Base-by-base conservation (phyloP, 1,140 invertebrate species). In the Zaprionus camerounensis region DNA sequence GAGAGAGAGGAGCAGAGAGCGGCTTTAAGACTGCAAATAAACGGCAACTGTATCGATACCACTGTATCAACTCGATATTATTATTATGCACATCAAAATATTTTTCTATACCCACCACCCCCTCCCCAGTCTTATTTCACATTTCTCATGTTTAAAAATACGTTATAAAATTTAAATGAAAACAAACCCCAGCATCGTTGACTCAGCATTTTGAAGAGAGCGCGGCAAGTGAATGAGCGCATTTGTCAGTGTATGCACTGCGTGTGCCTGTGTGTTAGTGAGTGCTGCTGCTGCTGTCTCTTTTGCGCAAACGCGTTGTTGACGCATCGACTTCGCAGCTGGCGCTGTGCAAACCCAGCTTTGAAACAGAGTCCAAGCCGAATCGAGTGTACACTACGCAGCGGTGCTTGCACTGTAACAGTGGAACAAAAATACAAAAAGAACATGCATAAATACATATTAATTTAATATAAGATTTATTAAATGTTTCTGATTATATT, bases 261-360 rank as follows among this genome's bases (percentile, higher is more conserved):
- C 57, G 22, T 49, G 22, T 67, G 46, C 56, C 41, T 72, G 36
- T 65, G 55, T 41, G 22, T 36, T 63, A 38, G 56, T 58, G 55
- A 61, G 36, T 76, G 63, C 59, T 63, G 24, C 13, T 72, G 62
- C 6, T 74, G 68, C 71, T 65, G 53, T 87, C 83, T 87, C 74
- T 87, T 72, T 88, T 87, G 83, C 83, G 84, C 83, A 87, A 83
- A 88, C 83, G 83, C 84, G 61, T 55, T 41, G 71, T 78, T 73
- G 74, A 67, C 53, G 80, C 75, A 71, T 84, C 66, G 34, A 58
- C 46, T 71, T 46, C 74, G 78, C 75, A 85, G 82, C 78, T 84
- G 78, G 74, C 74, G 82, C 82, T 81, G 84, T 78, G 55, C 76
- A 86, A 87, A 88, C 84, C 81, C 74, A 85, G 73, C 77, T 80